Base-by-base conservation (phyloP, 2,797 vertebrate species). In the Spheniscus humboldti region DNA sequence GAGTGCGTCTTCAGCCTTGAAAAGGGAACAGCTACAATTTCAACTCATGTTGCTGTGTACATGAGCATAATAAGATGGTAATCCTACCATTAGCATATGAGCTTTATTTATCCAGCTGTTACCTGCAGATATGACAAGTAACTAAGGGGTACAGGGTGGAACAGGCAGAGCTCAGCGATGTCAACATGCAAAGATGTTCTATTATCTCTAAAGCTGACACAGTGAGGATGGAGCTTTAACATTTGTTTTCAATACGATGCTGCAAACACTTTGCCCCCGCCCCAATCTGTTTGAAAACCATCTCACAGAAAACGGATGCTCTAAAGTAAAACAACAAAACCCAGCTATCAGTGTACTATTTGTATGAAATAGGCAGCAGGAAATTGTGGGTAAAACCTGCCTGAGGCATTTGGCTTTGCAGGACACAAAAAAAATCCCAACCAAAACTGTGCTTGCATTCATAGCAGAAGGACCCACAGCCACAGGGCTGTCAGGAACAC, bases 91-190 rank as follows among this genome's bases (percentile, higher is more conserved):
- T 86, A 84, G 80, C 85, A 89, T 27, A 82, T 18, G 66, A 89
- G 86, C 93, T 87, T 87, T 91, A 55, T 79, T 74, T 66, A 62
- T 47, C 62, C 92, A 90, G 92, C 90, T 94, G 82, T 31, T 71
- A 71, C 91, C 89, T 80, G 94, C 86, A 93, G 89, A 86, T 83
- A 74, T 31, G 68, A 23, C 78, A 75, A 35, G 56, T 5, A 89
- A 81, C 55, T 53, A 43, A 47, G 20, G 77, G 35, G 39, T 7
- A 0, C 47, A 4, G 71, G 50, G 53, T 27, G 91, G 84, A 75
- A 41, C n/a, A 37, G 71, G 77, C 67, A 93, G 81, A 91, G 84
- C 89, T 91, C 88, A 86, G 86, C 7, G 5, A 50, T 60, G 89
- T 59, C 62, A 69, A 10, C 13, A 6, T 3, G 55, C n/a, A 66